A percentile compares a stretch with the other conserved stretches of the same genome.
phyloP scores from a whole-genome alignment of 2,113 vertebrate genomes.

The Narcine bancroftii region DNA sequence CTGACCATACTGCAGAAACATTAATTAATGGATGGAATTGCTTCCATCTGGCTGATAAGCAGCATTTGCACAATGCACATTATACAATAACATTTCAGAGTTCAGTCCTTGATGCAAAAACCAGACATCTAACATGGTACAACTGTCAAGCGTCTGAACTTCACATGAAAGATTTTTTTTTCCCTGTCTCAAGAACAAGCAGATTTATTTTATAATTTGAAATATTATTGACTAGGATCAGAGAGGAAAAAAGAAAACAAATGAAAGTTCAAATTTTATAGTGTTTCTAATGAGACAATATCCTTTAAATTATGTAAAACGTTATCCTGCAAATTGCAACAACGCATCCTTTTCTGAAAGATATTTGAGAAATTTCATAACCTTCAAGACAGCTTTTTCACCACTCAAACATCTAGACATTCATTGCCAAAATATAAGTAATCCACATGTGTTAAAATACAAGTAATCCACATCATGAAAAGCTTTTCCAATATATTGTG shows the following conservation, averaged over 20 bases:
- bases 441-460: neutral
- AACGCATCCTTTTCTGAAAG: neutral
- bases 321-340: neutral
- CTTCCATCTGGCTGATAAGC: no score
- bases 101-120: constrained; percentile 9
- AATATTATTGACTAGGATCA: neutral
- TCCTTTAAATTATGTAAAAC: neutral
- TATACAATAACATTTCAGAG: neutral
- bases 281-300: neutral
- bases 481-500: neutral
- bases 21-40: neutral
- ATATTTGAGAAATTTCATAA: neutral
- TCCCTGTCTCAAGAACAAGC: neutral
- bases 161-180: neutral
- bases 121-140: neutral
- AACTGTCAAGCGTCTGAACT: neutral
- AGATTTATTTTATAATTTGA: neutral
- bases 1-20: neutral
- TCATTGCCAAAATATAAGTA: neutral
- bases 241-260: neutral
- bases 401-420: neutral
- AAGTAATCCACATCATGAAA: neutral
- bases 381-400: neutral
- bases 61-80: neutral
- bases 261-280: neutral